Conservation (phyloP, 2,113 vertebrate species). For the Sula dactylatra region DNA sequence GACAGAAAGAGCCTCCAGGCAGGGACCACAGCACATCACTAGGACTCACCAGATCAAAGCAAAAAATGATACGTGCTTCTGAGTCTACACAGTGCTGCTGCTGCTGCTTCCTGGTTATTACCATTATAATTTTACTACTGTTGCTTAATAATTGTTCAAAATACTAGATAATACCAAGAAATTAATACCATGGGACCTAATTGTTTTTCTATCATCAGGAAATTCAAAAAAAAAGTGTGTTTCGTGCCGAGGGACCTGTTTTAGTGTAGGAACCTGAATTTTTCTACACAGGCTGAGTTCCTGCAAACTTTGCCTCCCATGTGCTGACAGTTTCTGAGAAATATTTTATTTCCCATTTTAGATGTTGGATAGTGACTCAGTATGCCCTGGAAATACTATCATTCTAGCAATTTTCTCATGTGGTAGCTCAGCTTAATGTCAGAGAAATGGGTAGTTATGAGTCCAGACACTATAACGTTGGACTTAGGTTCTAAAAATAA, state of each 20-base stretch:
- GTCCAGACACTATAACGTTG: conserved; percentile 56
- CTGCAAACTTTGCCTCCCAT: not conserved
- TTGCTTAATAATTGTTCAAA: conserved; percentile 11
- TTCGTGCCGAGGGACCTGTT: not conserved
- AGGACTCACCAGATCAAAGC: not conserved
- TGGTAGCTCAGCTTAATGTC: conserved; percentile 65
- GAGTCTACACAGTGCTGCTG: not conserved
- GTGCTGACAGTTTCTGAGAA: conserved; percentile 55
- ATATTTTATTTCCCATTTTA: conserved; percentile 75
- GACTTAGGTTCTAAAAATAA: conserved; percentile 72
- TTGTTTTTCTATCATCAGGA: not conserved
- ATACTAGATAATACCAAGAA: not conserved
- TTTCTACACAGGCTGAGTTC: not conserved
- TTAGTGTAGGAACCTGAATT: not conserved
- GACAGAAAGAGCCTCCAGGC: not conserved
- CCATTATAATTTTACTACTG: not conserved
- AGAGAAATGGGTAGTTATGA: conserved; percentile 70
- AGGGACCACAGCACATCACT: not conserved
- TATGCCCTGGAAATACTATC: conserved; percentile 75
- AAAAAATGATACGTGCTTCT: not conserved
- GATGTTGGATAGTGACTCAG: conserved; percentile 73
- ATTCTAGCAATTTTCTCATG: conserved; percentile 71
- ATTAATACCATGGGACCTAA: not conserved
- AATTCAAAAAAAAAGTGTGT: not conserved
- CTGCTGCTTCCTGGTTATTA: not conserved